Base-by-base conservation (phyloP, 2,888 invertebrate species). In the Yponomeuta malinellus region DNA sequence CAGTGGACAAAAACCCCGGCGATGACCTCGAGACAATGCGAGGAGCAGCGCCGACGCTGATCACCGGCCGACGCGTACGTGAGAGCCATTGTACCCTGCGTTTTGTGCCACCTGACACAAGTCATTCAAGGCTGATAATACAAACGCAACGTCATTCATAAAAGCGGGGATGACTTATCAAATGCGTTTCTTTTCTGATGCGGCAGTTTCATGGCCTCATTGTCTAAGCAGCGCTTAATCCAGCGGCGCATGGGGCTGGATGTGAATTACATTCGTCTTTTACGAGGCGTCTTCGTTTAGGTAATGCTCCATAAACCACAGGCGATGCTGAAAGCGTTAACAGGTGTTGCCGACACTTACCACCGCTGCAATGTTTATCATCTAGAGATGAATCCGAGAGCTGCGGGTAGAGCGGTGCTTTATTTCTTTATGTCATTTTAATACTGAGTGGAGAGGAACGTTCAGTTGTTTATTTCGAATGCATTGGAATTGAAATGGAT, bases 1-100 rank as follows among this genome's bases (percentile, higher is more conserved):
- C 75, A 80, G 76, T 79, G 77, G 77, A 83, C 82, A 89, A 89
- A 89, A 89, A 89, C 80, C 77, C 15, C 15, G 77, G 77, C 77
- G 78, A 77, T 76, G 76, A 79, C 77, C 78, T 74, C 72, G 72
- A 81, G 79, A 85, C 83, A 83, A 83, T 83, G 77, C 77, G 76
- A 77, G 77, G 77, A 77, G 75, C 82, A 83, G 83, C 83, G 79
- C 83, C 82, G 80, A 74, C 75, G 75, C 72, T 76, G 76, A 77
- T 77, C 77, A 76, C 75, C 72, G 72, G 74, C 75, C 76, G 76
- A 74, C 76, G 75, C 74, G 75, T 72, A 74, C 43, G 43, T 43
- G 43, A 73, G 70, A 71, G 70, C 71, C 73, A 74, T 76, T 75
- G 75, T 75, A 70, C 70, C 70, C 64, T 63, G 31, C 72, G 65